Conservation (phyloP, 2,797 vertebrate genomes). For the Urosaurus nigricauda region DNA sequence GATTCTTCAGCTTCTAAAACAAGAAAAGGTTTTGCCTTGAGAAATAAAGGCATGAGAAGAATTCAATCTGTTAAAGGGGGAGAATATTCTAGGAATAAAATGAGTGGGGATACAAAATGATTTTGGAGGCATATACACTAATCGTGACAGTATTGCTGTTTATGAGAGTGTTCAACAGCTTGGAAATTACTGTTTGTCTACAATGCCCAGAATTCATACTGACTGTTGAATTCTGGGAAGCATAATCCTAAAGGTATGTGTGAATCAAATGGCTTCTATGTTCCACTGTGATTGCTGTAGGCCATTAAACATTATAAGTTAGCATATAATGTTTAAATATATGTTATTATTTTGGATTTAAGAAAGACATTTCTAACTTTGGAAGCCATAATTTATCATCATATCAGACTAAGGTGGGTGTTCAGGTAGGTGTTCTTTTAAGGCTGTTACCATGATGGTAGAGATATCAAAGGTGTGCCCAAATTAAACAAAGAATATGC, state of each 20-base stretch:
- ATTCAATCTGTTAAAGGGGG: neutral
- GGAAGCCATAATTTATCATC: neutral
- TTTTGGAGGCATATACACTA: neutral
- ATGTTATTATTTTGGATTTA: neutral
- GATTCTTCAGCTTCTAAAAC: neutral
- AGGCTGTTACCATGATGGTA: neutral
- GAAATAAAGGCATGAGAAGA: neutral
- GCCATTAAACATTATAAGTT: neutral
- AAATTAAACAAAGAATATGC: neutral
- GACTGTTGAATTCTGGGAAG: too few species aligned
- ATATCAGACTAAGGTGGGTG: neutral
- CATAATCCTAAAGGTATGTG: too few species aligned
- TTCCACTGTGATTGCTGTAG: neutral
- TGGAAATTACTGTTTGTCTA: too few species aligned
- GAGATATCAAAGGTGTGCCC: neutral
- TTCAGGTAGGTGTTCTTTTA: neutral
- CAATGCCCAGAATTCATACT: too few species aligned
- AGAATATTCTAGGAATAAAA: neutral
- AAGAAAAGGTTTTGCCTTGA: neutral
- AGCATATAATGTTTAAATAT: neutral
- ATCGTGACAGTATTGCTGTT: neutral
- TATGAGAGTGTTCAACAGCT: neutral
- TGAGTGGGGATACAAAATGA: neutral
- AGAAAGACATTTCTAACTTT: neutral
- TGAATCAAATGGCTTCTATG: neutral